phyloP scores from a whole-genome alignment of 2,888 invertebrate genomes.

The Xestoiulus laeticollis region DNA sequence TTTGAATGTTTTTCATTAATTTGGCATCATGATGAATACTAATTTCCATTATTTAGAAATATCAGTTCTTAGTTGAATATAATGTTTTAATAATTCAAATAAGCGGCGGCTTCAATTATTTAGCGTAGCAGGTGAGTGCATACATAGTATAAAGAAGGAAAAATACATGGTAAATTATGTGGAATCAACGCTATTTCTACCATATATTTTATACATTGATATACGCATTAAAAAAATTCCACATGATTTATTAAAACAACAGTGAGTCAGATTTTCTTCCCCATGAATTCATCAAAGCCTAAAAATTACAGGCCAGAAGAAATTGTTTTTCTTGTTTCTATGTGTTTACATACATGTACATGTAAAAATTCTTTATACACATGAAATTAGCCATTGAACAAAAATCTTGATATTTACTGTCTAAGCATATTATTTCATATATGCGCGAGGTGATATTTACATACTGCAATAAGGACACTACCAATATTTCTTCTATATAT shows the following conservation, averaged over 20 bases:
- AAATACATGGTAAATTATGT: conserved; percentile 16
- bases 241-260: conserved; percentile 17
- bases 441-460: conserved; percentile 5
- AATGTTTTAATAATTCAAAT: neutral
- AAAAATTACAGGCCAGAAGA: neutral
- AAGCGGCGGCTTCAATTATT: neutral
- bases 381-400: conserved; percentile 16
- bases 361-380: conserved; percentile 31
- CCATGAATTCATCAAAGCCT: neutral
- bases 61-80: neutral
- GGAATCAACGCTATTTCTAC: conserved; percentile 17
- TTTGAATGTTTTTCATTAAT: neutral
- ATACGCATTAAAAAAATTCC: conserved; percentile 31
- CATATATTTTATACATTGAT: neutral
- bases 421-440: conserved; percentile 27
- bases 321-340: neutral
- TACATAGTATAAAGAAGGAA: neutral
- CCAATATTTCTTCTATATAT: neutral
- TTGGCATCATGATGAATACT: neutral
- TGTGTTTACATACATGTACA: conserved; percentile 35
- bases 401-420: conserved; percentile 22
- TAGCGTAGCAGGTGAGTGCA: neutral
- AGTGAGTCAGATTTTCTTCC: neutral
- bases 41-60: neutral
- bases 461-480: conserved; percentile 15